Evolutionary conservation across 2,888 invertebrate genomes (phyloP).

Genomic region (Drosophila birchii): DNA sequence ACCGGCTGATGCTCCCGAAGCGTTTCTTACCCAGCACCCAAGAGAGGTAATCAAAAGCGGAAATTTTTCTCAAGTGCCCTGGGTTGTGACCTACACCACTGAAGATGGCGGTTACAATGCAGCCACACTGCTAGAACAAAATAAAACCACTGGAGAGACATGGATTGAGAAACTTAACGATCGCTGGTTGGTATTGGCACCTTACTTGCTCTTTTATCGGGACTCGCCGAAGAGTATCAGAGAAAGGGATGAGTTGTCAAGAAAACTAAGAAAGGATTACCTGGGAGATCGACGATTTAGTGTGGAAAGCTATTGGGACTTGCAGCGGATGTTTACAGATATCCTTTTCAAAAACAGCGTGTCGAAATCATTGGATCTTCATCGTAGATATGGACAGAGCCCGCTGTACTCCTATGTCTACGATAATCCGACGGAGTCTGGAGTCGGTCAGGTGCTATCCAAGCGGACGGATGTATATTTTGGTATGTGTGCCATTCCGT

Average conservation of each 20-base stretch:
- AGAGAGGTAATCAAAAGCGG: conserved; percentile 87
- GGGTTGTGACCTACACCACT: conserved; percentile 88
- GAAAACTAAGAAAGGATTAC: conserved; percentile 55
- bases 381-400: conserved; percentile 86
- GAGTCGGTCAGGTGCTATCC: conserved; percentile 86
- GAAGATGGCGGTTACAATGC: conserved; percentile 91
- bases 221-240: conserved; percentile 86
- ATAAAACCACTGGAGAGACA: conserved; percentile 69
- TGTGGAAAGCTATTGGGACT: conserved; percentile 84
- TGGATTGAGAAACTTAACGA: conserved; percentile 87
- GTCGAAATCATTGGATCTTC: conserved; percentile 87
- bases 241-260: conserved; percentile 68
- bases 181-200: conserved; percentile 85
- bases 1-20: conserved; percentile 84
- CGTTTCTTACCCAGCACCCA: conserved; percentile 89
- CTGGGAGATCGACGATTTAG: conserved; percentile 75
- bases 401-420: conserved; percentile 89
- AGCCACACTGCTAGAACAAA: conserved; percentile 80
- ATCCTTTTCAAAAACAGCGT: conserved; percentile 87
- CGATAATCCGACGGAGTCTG: conserved; percentile 86
- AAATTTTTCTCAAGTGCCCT: conserved; percentile 88
- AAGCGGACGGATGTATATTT: conserved; percentile 83
- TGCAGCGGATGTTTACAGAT: conserved; percentile 87
- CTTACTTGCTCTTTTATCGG: conserved; percentile 87
- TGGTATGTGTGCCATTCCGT: conserved; percentile 85